phyloP scores from a whole-genome alignment of 2,797 vertebrate species.

The Dallia pectoralis region DNA sequence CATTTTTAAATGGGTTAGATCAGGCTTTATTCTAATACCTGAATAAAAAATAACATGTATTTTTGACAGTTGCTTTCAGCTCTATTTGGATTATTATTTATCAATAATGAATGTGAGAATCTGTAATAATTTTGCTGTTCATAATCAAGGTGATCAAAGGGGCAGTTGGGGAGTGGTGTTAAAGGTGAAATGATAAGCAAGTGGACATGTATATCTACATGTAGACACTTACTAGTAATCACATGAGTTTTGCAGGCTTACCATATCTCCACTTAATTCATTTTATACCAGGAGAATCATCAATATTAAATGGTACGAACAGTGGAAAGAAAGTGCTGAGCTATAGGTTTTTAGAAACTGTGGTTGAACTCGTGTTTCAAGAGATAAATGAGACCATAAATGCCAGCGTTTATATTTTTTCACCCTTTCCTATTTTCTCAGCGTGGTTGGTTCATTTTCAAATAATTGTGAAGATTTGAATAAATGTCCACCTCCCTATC shows the following conservation, averaged over 20 bases:
- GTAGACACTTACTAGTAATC: slow-evolving; percentile 79
- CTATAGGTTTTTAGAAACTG: slow-evolving; percentile 71
- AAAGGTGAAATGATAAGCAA: slow-evolving; percentile 75
- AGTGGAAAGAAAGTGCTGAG: slow-evolving; percentile 76
- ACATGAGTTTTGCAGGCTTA: slow-evolving; percentile 80
- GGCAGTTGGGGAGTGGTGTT: slow-evolving; percentile 58
- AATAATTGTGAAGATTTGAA: slow-evolving; percentile 48
- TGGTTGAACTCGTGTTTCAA: slow-evolving; percentile 74
- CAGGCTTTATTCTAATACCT: too few relatives aligned
- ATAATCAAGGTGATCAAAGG: slow-evolving; percentile 74
- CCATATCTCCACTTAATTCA: slow-evolving; percentile 81
- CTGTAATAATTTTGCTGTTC: slow-evolving; percentile 60
- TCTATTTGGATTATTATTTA: slow-evolving; percentile 54
- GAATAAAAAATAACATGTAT: too few relatives aligned
- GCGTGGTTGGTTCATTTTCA: slow-evolving; percentile 53
- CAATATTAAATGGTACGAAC: slow-evolving; percentile 80
- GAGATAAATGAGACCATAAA: slow-evolving; percentile 78
- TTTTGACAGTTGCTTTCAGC: too few relatives aligned
- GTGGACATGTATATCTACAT: slow-evolving; percentile 68
- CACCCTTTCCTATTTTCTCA: slow-evolving; percentile 45
- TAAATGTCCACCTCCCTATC: slow-evolving; percentile 43
- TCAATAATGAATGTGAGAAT: slow-evolving; percentile 62
- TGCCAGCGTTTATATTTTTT: slow-evolving; percentile 68
- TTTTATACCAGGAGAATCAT: slow-evolving; percentile 85
- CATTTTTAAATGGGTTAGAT: too few relatives aligned